Evolutionary conservation across 2,888 invertebrate species (phyloP).

Genomic region (Caenorhabditis sp.): DNA sequence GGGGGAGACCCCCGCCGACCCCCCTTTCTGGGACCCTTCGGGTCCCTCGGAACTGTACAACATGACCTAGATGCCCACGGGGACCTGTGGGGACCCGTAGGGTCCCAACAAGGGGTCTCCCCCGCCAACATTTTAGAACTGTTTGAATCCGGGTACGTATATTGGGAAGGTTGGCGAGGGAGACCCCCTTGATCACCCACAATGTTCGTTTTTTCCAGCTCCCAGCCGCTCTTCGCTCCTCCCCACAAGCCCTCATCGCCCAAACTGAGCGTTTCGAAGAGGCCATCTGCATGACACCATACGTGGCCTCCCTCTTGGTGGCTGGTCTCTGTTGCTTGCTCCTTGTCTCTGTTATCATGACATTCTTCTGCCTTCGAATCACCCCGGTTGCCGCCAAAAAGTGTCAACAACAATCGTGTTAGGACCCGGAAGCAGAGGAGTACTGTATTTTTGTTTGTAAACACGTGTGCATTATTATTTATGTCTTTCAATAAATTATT

Average conservation of each 20-base stretch:
- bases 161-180: too few relatives aligned
- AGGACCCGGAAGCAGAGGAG: background rate
- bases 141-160: too few relatives aligned
- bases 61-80: too few relatives aligned
- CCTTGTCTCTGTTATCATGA: conserved; percentile 25
- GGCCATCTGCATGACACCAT: conserved; percentile 25
- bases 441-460: background rate
- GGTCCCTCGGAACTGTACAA: too few relatives aligned
- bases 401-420: background rate
- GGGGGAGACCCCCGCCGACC: too few relatives aligned
- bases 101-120: too few relatives aligned
- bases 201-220: conserved; percentile 17
- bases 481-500: conserved; percentile 9
- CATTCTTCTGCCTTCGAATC: conserved; percentile 24
- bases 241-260: conserved; percentile 23
- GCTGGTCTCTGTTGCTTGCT: conserved; percentile 11
- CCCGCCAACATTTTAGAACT: too few relatives aligned
- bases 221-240: conserved; percentile 23
- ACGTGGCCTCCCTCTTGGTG: conserved; percentile 21
- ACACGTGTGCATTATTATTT: too few relatives aligned
- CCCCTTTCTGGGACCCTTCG: too few relatives aligned
- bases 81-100: too few relatives aligned
- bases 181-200: too few relatives aligned
- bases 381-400: background rate
- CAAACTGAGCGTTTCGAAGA: conserved; percentile 9